A percentile compares a stretch with the other conserved stretches of the same genome.
These are phyloP conservation scores for Trinectes maculatus DNA, from an alignment of 2,113 vertebrate genomes.

Conservation along the genomic window DNA sequence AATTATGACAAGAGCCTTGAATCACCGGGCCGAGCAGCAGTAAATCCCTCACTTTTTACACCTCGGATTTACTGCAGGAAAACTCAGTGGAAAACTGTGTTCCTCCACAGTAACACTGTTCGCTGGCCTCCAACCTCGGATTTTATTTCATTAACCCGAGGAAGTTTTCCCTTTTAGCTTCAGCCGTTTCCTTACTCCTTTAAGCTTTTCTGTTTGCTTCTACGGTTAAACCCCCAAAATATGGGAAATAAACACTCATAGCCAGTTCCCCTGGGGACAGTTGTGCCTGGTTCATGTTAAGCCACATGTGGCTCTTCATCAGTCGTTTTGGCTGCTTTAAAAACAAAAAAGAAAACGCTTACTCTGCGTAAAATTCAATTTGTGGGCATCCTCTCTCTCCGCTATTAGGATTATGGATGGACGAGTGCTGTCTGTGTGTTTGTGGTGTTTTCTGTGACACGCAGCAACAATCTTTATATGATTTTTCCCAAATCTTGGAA, in stretches of 20 bases:
- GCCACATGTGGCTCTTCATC: background rate
- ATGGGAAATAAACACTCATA: too few relatives aligned
- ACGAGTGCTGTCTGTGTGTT: too few relatives aligned
- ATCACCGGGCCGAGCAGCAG: conserved; percentile 10
- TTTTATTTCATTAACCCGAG: conserved; percentile 14
- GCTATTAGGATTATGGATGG: too few relatives aligned
- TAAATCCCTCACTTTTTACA: conserved; percentile 45
- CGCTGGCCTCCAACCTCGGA: background rate
- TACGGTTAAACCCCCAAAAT: background rate
- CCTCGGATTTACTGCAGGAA: conserved; percentile 35
- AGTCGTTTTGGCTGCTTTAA: background rate
- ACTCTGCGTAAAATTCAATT: too few relatives aligned
- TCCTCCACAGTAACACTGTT: background rate
- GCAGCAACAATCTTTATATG: too few relatives aligned
- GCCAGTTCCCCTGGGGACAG: too few relatives aligned
- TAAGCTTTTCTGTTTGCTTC: background rate
- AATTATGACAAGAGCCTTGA: conserved; percentile 33
- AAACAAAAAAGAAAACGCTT: too few relatives aligned
- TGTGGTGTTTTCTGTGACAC: too few relatives aligned
- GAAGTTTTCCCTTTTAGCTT: background rate
- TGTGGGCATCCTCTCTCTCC: too few relatives aligned
- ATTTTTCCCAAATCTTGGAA: too few relatives aligned
- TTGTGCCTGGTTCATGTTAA: background rate
- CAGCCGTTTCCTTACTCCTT: background rate
- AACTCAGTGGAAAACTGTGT: conserved; percentile 16